Conservation (phyloP, 2,888 invertebrate species). For the Dichetophora obliterata region DNA sequence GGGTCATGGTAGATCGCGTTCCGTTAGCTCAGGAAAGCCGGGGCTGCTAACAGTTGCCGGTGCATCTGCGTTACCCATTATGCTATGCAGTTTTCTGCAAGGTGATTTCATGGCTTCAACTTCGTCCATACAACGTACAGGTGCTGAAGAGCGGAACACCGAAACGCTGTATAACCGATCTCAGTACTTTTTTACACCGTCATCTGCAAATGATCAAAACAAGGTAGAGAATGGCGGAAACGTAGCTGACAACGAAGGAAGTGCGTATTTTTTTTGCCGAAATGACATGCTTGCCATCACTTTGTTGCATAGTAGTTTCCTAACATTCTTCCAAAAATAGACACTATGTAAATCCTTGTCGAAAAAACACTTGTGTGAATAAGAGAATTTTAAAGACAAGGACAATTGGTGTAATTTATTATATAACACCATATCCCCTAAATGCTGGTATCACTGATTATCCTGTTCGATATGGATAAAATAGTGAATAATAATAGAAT, state of each 20-base stretch:
- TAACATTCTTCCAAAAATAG: neutral
- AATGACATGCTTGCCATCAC: constrained; percentile 8
- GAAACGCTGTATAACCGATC: neutral
- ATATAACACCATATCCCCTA: neutral
- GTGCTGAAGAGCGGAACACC: neutral
- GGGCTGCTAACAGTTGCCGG: constrained; percentile 57
- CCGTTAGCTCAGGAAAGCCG: constrained; percentile 44
- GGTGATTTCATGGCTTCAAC: constrained; percentile 63
- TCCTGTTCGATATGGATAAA: too few species aligned
- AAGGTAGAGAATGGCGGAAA: neutral
- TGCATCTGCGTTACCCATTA: constrained; percentile 69
- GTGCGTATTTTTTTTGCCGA: constrained; percentile 26
- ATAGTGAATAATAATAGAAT: too few species aligned
- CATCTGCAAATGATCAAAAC: neutral
- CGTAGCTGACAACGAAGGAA: constrained; percentile 17
- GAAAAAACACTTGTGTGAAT: neutral
- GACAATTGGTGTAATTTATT: neutral
- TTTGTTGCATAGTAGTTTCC: neutral
- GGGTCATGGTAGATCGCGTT: constrained; percentile 34
- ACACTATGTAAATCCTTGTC: neutral
- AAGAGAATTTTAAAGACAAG: neutral
- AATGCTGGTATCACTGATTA: too few species aligned
- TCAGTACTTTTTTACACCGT: neutral
- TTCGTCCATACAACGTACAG: constrained; percentile 52
- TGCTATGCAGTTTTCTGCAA: constrained; percentile 71